phyloP scores from a whole-genome alignment of 2,797 vertebrate genomes.

The Sphaeramia orbicularis region DNA sequence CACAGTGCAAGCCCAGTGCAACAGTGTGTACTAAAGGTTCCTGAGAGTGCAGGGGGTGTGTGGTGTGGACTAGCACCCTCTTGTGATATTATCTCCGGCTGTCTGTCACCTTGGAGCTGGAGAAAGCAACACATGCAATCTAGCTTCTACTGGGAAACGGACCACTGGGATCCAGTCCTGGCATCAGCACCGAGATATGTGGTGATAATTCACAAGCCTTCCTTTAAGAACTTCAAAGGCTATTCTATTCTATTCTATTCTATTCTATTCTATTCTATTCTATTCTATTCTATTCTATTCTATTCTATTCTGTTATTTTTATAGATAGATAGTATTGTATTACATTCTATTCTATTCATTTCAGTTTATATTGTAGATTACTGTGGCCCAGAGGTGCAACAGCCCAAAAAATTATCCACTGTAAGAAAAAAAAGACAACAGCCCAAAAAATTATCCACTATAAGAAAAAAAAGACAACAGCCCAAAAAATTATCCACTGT shows the following conservation, averaged over 20 bases:
- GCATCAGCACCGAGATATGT: constrained; percentile 21
- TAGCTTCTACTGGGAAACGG: constrained; percentile 61
- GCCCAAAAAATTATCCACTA: too few relatives aligned
- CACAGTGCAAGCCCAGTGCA: neutral
- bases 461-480: too few relatives aligned
- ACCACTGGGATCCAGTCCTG: constrained; percentile 38
- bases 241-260: constrained; percentile 12
- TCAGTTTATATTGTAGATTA: too few relatives aligned
- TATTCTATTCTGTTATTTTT: too few relatives aligned
- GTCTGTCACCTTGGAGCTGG: constrained; percentile 59
- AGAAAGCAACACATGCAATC: constrained; percentile 38
- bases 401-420: too few relatives aligned
- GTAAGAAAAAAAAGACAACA: too few relatives aligned
- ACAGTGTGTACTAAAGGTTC: neutral
- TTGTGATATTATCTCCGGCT: constrained; percentile 53
- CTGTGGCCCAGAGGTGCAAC: too few relatives aligned
- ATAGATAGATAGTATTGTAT: too few relatives aligned
- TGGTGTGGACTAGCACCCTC: constrained; percentile 59
- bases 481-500: too few relatives aligned
- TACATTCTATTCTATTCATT: too few relatives aligned
- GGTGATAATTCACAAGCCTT: constrained; percentile 36
- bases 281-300: too few relatives aligned
- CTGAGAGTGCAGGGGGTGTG: constrained; percentile 3
- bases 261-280: neutral
- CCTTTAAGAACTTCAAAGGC: constrained; percentile 25